These are phyloP conservation scores for Solen grandis DNA, from an alignment of 1,140 invertebrate genomes.

Conservation along the genomic window DNA sequence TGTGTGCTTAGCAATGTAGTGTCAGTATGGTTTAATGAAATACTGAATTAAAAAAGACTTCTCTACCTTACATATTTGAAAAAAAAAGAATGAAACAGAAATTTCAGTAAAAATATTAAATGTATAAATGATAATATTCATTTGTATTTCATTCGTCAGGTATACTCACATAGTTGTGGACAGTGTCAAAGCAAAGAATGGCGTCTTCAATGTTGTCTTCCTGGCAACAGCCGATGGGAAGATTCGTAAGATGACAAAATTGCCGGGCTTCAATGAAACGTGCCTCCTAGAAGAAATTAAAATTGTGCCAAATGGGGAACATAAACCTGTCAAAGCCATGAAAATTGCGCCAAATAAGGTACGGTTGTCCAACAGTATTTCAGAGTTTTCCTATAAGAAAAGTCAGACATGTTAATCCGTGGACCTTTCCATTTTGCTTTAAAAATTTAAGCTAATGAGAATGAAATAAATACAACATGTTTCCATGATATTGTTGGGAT, in stretches of 20 bases:
- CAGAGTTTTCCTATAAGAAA: neutral
- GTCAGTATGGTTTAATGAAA: too few species aligned
- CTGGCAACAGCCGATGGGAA: slow-evolving; percentile 88
- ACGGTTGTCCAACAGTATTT: neutral
- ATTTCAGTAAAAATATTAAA: too few species aligned
- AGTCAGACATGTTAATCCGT: too few species aligned
- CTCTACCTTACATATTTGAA: too few species aligned
- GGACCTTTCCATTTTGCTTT: too few species aligned
- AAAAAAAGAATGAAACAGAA: too few species aligned
- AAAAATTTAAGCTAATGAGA: too few species aligned
- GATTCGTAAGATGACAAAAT: slow-evolving; percentile 90
- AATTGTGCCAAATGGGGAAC: slow-evolving; percentile 83
- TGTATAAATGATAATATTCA: too few species aligned
- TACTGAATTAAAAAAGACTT: too few species aligned
- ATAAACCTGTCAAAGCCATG: slow-evolving; percentile 85
- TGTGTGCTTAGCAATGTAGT: too few species aligned
- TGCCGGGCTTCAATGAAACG: slow-evolving; percentile 82
- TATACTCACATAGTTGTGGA: slow-evolving; percentile 92
- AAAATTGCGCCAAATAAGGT: slow-evolving; percentile 91
- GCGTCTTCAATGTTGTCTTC: slow-evolving; percentile 85
- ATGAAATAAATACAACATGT: too few species aligned
- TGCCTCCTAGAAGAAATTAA: slow-evolving; percentile 94
- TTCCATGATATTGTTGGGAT: too few species aligned
- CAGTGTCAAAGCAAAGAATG: slow-evolving; percentile 86
- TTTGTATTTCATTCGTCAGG: slow-evolving; percentile 65